Conservation (phyloP, 2,888 invertebrate genomes). For the Cylindroiulus punctatus region DNA sequence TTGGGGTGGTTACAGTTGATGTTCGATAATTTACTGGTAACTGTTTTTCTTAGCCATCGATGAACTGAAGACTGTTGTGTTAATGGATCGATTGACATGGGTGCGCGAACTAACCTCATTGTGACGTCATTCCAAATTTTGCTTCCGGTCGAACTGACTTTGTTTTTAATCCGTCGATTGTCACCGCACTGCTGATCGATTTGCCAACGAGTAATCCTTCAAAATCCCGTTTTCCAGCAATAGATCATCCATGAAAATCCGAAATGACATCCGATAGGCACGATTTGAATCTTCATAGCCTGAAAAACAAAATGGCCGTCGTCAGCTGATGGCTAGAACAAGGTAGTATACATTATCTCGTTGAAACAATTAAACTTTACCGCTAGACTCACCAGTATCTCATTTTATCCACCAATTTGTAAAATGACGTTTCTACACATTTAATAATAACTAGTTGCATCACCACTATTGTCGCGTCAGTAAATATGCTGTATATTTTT, state of each 20-base stretch:
- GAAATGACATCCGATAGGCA: background rate
- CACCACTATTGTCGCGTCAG: background rate
- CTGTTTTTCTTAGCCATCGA: background rate
- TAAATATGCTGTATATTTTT: constrained; percentile 9
- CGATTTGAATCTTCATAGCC: background rate
- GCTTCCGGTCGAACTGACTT: background rate
- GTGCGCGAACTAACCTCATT: background rate
- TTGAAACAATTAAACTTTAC: background rate
- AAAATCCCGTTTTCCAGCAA: background rate
- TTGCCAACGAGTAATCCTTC: background rate
- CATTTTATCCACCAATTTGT: background rate
- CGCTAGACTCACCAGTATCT: background rate
- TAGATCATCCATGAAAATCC: background rate
- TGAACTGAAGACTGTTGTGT: background rate
- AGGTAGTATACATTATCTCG: background rate
- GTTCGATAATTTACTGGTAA: background rate
- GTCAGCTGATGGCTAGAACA: background rate
- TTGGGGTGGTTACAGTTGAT: background rate
- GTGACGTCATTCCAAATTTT: constrained; percentile 5
- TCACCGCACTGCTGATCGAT: background rate
- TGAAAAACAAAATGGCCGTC: background rate
- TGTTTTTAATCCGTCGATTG: background rate
- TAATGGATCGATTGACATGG: background rate
- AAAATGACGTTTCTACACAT: background rate
- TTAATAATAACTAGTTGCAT: background rate